Base-by-base conservation (phyloP, 2,113 vertebrate species). In the Ameiurus melas region DNA sequence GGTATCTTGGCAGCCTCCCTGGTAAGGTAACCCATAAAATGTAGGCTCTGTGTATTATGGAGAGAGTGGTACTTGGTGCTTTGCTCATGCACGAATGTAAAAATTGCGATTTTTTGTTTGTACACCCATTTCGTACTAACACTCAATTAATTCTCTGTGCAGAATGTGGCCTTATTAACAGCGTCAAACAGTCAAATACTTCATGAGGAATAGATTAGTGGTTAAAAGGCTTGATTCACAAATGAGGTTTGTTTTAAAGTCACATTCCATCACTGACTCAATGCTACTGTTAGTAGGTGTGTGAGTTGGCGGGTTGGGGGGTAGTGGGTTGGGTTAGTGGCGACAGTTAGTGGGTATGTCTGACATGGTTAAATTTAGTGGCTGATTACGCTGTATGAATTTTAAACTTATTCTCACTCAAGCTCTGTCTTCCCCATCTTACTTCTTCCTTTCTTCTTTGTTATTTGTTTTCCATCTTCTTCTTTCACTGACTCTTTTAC, bases 321-420 rank as follows among this genome's bases (percentile, higher is more conserved):
- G 19, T 20, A 55, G 78, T 33, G 78, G 22, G 43, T 51, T 53
- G 51, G 51, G n/a, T 22, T 80, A 75, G 75, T 13, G 30, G 39
- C 19, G 51, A 43, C 58, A 73, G 88, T 51, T 85, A 57, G 57
- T 84, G 71, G 86, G 79, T 68, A 70, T 55, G 53, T 73, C n/a
- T 88, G 87, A 84, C 79, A 81, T 77, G 89, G 89, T 89, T 92
- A 91, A 87, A 91, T 91, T 87, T 92, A 90, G 86, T 58, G 58
- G 47, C 73, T 91, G 89, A 89, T 90, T 91, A 91, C 78, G 68
- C 83, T 87, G 85, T 88, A 90, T 90, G 83, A 85, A 89, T 92
- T 92, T 91, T 90, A 90, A 92, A 91, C 90, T 62, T 33, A 58
- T 53, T 79, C 82, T 87, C 82, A 89, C 70, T 83, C 88, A 89